Conservation (phyloP, 2,888 invertebrate genomes). For the Synanthedon vespiformis region DNA sequence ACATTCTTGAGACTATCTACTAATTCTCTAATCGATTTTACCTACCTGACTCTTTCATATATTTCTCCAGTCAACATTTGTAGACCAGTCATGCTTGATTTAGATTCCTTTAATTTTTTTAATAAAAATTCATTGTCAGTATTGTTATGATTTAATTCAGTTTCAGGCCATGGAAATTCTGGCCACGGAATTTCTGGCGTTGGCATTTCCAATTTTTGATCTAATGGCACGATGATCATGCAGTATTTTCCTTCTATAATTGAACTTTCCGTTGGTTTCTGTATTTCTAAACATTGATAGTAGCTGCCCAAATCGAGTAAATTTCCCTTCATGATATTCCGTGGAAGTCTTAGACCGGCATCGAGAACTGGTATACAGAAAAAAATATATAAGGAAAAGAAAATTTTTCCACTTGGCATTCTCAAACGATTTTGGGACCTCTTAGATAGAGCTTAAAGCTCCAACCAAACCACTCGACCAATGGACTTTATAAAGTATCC, state of each 20-base stretch:
- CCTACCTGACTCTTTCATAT: neutral
- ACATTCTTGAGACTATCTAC: too few relatives aligned
- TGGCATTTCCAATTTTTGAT: conserved; percentile 12
- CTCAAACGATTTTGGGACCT: neutral
- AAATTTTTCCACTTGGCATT: neutral
- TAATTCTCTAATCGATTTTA: neutral
- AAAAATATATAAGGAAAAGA: neutral
- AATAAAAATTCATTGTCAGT: neutral
- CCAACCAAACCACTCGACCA: too few relatives aligned
- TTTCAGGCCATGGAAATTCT: conserved; percentile 12
- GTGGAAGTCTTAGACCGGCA: conserved; percentile 34
- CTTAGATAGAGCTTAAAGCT: too few relatives aligned
- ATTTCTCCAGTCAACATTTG: neutral
- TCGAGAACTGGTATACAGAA: conserved; percentile 29
- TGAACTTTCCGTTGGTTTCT: conserved; percentile 14
- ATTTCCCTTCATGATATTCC: conserved; percentile 26
- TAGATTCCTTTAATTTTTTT: conserved; percentile 1
- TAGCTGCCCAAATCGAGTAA: conserved; percentile 33
- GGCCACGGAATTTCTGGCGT: conserved; percentile 14
- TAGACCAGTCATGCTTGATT: neutral
- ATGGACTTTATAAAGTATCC: too few relatives aligned
- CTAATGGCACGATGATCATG: conserved; percentile 26
- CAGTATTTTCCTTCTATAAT: conserved; percentile 44
- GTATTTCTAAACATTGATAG: conserved; percentile 29
- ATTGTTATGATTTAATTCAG: conserved; percentile 3